phyloP scores from a whole-genome alignment of 2,113 vertebrate species.

The Cynoglossus semilaevis region DNA sequence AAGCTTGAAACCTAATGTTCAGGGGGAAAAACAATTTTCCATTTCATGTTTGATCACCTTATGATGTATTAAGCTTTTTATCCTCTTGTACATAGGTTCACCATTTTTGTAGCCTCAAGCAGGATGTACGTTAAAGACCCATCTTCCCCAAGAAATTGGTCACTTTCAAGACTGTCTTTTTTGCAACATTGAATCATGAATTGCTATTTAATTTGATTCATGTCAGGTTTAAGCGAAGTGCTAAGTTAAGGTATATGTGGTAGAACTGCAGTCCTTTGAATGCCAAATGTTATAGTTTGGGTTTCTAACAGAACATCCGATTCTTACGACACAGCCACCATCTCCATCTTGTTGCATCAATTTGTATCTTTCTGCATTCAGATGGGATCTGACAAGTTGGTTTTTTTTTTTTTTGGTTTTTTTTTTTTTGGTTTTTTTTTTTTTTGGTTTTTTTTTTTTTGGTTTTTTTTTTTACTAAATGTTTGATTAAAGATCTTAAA shows the following conservation, averaged over 20 bases:
- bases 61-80: constrained; percentile 21
- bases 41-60: constrained; percentile 25
- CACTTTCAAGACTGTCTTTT: too few relatives aligned
- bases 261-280: constrained; percentile 1
- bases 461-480: constrained; percentile 41
- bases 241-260: constrained; percentile 14
- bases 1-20: constrained; percentile 16
- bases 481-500: constrained; percentile 64
- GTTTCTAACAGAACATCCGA: constrained; percentile 1
- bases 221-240: background rate
- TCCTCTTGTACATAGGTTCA: constrained; percentile 36
- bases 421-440: constrained; percentile 37
- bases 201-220: too few relatives aligned
- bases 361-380: background rate
- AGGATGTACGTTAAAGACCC: background rate
- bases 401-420: too few relatives aligned
- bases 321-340: background rate
- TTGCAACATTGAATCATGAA: too few relatives aligned
- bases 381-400: constrained; percentile 11
- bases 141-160: too few relatives aligned
- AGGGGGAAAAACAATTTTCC: constrained; percentile 27
- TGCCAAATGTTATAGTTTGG: background rate
- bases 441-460: constrained; percentile 25
- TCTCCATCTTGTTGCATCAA: constrained; percentile 29
- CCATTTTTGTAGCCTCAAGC: background rate